These are phyloP conservation scores for Netta rufina DNA, from an alignment of 2,797 vertebrate species.

Conservation along the genomic window DNA sequence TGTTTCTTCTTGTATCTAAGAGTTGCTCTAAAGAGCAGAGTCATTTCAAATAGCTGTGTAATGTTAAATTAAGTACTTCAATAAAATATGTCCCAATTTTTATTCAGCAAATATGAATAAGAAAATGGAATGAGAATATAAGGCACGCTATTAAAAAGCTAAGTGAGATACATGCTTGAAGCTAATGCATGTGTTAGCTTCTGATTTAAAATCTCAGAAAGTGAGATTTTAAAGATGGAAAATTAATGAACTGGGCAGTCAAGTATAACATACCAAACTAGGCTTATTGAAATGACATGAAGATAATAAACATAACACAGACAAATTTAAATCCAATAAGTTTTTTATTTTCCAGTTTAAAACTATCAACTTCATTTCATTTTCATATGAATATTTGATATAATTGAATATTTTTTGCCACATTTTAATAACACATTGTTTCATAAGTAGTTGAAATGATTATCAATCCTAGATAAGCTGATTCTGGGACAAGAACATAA, in stretches of 20 bases:
- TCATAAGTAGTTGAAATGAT: neutral
- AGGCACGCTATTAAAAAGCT: neutral
- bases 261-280: neutral
- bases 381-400: neutral
- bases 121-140: neutral
- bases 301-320: constrained; percentile 30
- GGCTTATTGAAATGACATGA: constrained; percentile 1
- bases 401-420: neutral
- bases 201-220: constrained; percentile 44
- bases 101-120: neutral
- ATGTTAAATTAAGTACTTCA: neutral
- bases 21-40: neutral
- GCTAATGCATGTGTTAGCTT: constrained; percentile 1
- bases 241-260: constrained; percentile 37
- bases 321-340: neutral
- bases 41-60: constrained; percentile 14
- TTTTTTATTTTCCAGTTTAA: neutral
- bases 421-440: neutral
- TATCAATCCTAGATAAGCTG: neutral
- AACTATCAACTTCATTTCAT: neutral
- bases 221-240: neutral
- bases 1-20: neutral
- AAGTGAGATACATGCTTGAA: constrained; percentile 33
- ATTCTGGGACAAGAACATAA: constrained; percentile 22
- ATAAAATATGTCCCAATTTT: neutral